Evolutionary conservation across 92 coral and sea anemone genomes (phyloP).

Genomic region (Paragorgia papillata): DNA sequence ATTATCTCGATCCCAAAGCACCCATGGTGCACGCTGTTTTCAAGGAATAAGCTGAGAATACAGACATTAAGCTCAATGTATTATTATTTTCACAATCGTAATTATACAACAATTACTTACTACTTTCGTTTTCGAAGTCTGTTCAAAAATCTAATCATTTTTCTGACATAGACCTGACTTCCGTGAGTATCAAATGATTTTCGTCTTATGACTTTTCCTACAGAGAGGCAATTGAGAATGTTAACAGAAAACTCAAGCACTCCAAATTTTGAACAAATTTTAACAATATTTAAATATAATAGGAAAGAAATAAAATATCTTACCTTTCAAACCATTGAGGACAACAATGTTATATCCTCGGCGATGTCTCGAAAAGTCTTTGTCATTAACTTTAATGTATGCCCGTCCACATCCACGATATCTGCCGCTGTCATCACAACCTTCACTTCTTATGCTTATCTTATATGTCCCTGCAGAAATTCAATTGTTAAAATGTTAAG

Average conservation of each 20-base stretch:
- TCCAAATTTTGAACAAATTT: too few relatives aligned
- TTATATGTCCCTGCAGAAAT: neutral
- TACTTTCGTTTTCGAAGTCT: too few relatives aligned
- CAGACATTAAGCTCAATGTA: too few relatives aligned
- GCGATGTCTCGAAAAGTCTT: conserved; percentile 40
- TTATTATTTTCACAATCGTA: too few relatives aligned
- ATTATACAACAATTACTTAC: too few relatives aligned
- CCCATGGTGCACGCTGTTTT: too few relatives aligned
- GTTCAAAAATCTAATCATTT: conserved; percentile 26
- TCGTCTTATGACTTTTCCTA: conserved; percentile 37
- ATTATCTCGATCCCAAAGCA: too few relatives aligned
- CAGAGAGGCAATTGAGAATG: too few relatives aligned
- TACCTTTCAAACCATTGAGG: conserved; percentile 45
- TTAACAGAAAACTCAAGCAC: too few relatives aligned
- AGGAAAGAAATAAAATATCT: neutral
- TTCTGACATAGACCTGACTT: conserved; percentile 18
- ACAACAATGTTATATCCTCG: conserved; percentile 57
- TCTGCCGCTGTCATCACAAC: conserved; percentile 53
- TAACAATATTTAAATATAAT: too few relatives aligned
- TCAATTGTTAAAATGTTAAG: too few relatives aligned
- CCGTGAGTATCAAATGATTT: conserved; percentile 54
- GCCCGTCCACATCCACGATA: conserved; percentile 55
- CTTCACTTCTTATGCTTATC: conserved; percentile 43
- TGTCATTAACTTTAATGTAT: conserved; percentile 46
- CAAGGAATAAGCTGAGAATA: too few relatives aligned